Conservation (phyloP, 2,888 invertebrate species). For the Hypolimnas misippus region DNA sequence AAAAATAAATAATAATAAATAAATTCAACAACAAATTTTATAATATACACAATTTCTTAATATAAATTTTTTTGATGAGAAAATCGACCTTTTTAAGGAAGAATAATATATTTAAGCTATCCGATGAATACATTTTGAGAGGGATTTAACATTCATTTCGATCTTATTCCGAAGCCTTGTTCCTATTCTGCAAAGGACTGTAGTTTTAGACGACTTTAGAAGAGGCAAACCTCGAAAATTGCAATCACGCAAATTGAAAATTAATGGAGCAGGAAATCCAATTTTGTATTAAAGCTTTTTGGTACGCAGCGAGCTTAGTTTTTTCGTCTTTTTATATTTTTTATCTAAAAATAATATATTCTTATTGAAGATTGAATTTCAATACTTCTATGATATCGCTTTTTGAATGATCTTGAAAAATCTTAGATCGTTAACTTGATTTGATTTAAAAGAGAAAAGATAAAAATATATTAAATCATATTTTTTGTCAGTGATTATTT, state of each 20-base stretch:
- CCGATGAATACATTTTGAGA: conserved; percentile 15
- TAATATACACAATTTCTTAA: too few species aligned
- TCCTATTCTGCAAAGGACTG: conserved; percentile 71
- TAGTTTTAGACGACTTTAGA: conserved; percentile 66
- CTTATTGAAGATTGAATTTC: conserved; percentile 5
- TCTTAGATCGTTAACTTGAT: too few species aligned
- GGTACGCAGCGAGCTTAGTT: conserved; percentile 50
- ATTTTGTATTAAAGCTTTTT: conserved; percentile 80
- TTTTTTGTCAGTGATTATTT: too few species aligned
- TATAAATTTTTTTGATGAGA: too few species aligned
- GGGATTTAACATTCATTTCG: conserved; percentile 66
- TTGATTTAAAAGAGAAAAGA: too few species aligned
- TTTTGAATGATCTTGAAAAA: background rate
- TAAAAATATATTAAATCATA: too few species aligned
- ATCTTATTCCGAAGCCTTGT: conserved; percentile 70
- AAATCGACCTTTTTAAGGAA: background rate
- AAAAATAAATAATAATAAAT: too few species aligned
- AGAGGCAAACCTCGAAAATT: conserved; percentile 81
- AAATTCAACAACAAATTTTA: too few species aligned
- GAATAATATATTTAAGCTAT: background rate
- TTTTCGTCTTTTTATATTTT: conserved; percentile 44
- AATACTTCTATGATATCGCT: background rate
- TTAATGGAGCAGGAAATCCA: conserved; percentile 83
- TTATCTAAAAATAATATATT: conserved; percentile 19
- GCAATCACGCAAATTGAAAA: conserved; percentile 83